A percentile compares a stretch with the other conserved stretches of the same genome.
These are phyloP conservation scores for Gila orcuttii DNA, from an alignment of 2,113 vertebrate genomes.

Conservation along the genomic window DNA sequence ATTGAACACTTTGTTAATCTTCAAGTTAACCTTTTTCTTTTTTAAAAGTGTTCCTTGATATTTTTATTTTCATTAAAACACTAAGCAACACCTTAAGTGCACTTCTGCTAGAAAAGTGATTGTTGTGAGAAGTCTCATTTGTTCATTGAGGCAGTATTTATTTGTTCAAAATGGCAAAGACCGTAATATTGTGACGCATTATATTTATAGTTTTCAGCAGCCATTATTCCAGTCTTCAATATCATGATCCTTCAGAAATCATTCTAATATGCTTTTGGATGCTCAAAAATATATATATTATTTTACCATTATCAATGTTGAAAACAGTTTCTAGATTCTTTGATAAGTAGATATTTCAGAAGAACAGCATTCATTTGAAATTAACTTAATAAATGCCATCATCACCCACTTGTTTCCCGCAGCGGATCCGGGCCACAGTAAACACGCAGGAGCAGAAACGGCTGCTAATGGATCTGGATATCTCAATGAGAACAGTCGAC, in stretches of 20 bases:
- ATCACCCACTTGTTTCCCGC: background rate
- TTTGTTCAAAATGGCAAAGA: background rate
- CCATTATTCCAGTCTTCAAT: background rate
- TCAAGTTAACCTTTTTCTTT: background rate
- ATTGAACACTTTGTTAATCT: no score
- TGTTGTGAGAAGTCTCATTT: background rate
- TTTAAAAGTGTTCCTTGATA: background rate
- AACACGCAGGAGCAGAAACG: slow-evolving; percentile 98
- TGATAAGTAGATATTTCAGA: background rate
- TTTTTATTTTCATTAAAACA: background rate
- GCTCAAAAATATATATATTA: no score
- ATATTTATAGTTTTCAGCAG: no score
- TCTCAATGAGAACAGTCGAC: slow-evolving; percentile 97
- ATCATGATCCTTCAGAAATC: background rate
- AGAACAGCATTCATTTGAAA: background rate
- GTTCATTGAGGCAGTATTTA: background rate
- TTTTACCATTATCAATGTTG: background rate
- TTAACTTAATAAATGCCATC: background rate
- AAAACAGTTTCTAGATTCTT: background rate
- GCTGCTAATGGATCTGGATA: slow-evolving; percentile 93
- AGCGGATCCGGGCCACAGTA: slow-evolving; percentile 88
- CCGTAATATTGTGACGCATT: background rate
- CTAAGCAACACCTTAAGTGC: background rate
- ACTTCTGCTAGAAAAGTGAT: no score
- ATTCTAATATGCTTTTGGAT: background rate